phyloP scores from a whole-genome alignment of 2,797 vertebrate genomes.

The Aselliscus stoliczkanus region DNA sequence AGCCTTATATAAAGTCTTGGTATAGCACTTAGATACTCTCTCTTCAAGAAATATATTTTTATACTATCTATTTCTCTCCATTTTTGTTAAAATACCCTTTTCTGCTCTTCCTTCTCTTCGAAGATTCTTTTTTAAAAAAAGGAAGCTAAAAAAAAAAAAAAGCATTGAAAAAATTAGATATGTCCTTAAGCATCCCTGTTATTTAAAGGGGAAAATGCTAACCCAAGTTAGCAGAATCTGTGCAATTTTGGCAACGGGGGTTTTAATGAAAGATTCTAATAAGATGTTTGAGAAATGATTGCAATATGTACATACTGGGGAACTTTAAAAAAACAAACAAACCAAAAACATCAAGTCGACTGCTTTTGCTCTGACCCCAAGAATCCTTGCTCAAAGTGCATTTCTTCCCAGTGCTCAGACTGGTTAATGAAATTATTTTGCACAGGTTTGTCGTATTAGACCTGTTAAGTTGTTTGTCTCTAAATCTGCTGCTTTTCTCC shows the following conservation, averaged over 20 bases:
- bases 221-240: conserved; percentile 9
- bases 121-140: conserved; percentile 29
- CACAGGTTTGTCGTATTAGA: conserved; percentile 9
- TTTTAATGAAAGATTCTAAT: conserved; percentile 52
- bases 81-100: conserved; percentile 73
- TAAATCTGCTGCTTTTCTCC: neutral
- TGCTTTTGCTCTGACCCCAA: neutral
- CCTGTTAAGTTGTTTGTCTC: neutral
- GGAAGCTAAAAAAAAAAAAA: conserved; percentile 63
- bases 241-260: conserved; percentile 64
- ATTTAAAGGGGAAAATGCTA: conserved; percentile 19
- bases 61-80: conserved; percentile 61
- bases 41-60: conserved; percentile 78
- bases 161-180: conserved; percentile 25
- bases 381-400: conserved; percentile 65
- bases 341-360: neutral
- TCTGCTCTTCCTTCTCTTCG: conserved; percentile 32
- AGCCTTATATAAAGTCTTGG: conserved; percentile 89
- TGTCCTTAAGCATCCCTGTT: conserved; percentile 51
- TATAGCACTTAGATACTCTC: conserved; percentile 80
- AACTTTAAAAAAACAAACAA: neutral
- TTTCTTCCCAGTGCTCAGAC: conserved; percentile 48
- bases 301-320: neutral
- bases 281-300: conserved; percentile 25
- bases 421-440: neutral